Evolutionary conservation across 2,888 invertebrate species (phyloP).

Genomic region (Nemotelus nigrinus): DNA sequence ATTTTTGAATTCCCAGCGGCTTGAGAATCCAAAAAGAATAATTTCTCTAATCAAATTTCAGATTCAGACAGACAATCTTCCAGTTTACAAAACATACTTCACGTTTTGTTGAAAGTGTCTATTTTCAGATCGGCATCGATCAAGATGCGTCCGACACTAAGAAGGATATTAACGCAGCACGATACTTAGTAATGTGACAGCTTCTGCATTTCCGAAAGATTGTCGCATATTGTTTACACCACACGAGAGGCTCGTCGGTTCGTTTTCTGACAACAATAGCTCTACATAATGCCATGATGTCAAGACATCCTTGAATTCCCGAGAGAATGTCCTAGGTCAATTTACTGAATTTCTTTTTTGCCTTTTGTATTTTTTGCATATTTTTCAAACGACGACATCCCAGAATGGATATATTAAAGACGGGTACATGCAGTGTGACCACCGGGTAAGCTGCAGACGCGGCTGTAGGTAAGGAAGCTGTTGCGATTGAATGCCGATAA

Average conservation of each 20-base stretch:
- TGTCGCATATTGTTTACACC: conserved; percentile 14
- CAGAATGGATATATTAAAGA: not conserved
- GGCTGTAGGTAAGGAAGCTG: conserved; percentile 44
- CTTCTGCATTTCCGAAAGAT: conserved; percentile 42
- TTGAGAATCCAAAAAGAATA: conserved; percentile 6
- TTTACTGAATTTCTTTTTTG: not conserved
- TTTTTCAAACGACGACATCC: conserved; percentile 12
- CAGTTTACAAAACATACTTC: conserved; percentile 33
- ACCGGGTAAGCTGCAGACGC: conserved; percentile 21
- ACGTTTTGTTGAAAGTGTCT: conserved; percentile 14
- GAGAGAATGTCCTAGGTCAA: conserved; percentile 7
- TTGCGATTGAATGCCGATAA: conserved; percentile 6
- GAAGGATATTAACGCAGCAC: conserved; percentile 45
- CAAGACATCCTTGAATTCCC: conserved; percentile 26
- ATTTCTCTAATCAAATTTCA: conserved; percentile 34
- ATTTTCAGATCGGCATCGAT: conserved; percentile 36
- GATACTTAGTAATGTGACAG: conserved; percentile 44
- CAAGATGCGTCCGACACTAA: conserved; percentile 25
- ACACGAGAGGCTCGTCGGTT: not conserved
- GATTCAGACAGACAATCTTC: conserved; percentile 1
- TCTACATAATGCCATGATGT: conserved; percentile 23
- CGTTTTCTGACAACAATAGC: conserved; percentile 4
- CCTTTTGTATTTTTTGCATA: conserved; percentile 32
- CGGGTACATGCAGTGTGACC: conserved; percentile 18
- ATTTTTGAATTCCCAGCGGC: conserved; percentile 18